Base-by-base conservation (phyloP, 2,888 invertebrate species). In the Crocallis elinguaria region DNA sequence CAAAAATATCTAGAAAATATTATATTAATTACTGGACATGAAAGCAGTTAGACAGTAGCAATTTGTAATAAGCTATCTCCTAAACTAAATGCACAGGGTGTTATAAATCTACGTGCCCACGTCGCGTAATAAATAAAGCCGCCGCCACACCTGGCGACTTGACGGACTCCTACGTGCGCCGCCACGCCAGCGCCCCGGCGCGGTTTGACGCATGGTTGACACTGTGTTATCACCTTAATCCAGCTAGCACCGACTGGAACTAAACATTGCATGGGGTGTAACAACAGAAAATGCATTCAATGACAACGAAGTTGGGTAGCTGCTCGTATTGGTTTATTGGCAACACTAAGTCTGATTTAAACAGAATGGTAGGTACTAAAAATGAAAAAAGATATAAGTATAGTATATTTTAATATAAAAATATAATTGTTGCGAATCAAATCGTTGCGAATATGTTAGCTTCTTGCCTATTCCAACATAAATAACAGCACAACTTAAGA, bases 91-190 rank as follows among this genome's bases (percentile, higher is more conserved):
- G 52, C 60, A 64, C 68, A 54, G 66, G 58, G 60, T 62, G 70
- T 65, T 69, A 79, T 84, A 85, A 84, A 85, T 85, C 80, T 67
- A 50, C 41, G 46, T 59, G 75, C 76, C 79, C 79, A 82, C 79
- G 73, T 71, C 51, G 68, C 54, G 73, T 70, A 61, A 80, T 86
- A 84, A 86, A 86, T 83, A 82, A 84, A 74, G 78, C 71, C 60
- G 65, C 68, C 67, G 69, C 67, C 79, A 81, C 85, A 86, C 83
- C 82, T 80, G 80, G 82, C 75, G 63, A 73, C 59, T 69, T 79
- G 84, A 79, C 79, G 77, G 79, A 82, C 84, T 74, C 84, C 84
- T 80, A 83, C 84, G 79, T 74, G 71, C 71, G 52, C 55, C 65
- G 60, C 64, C 61, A 62, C 65, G 60, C 64, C 61, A 62, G 60